Evolutionary conservation across 2,113 vertebrate species (phyloP), one percentile per base, ranked within the genome.

Genomic region (Siphamia tubifer): DNA sequence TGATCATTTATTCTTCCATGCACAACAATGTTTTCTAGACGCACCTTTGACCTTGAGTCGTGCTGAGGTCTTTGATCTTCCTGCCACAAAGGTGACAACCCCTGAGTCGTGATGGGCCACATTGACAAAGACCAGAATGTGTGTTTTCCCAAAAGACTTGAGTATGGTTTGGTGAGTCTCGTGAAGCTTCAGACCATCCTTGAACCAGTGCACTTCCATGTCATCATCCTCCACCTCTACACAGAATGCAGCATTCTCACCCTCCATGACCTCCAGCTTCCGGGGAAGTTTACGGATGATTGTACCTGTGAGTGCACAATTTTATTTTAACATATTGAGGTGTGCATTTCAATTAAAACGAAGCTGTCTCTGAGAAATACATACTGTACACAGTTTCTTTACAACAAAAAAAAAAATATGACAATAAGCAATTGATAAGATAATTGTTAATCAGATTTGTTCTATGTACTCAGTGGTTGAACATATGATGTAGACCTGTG

Each of bases 41-140:
- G 90, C 86, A 98, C 97, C 94, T 93, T 96, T 99, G 63, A 99
- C 94, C 11, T 95, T 94, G 35, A 99, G 95, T 52, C 96, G 93
- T 2, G 94, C 94, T 1, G 94, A 94, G 0, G 96, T 96, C 58
- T 91, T 94, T 0, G 96, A 98, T 63, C 92, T 91, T 38, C 95
- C 93, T 0, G 91, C 63, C 0, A 93, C 44, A 55, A 98, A 98
- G 39, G 94, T 94, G 82, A 99, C 91, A 2, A 95, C 89, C 23
- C 97, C 96, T 0, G 95, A 94, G 0, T 99, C 96, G 3, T 95
- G 94, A 62, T 93, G 81, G 8, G 94, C 89, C 56, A 95, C 94
- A 0, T 95, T 95, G 16, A 98, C 95, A 36, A 98, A 93, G 28
- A 98, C 97, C 82, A 98, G 90, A 24, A 96, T 93, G 38, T 98